Base-by-base conservation (phyloP, 2,113 vertebrate genomes). In the Malurus cyaneus region DNA sequence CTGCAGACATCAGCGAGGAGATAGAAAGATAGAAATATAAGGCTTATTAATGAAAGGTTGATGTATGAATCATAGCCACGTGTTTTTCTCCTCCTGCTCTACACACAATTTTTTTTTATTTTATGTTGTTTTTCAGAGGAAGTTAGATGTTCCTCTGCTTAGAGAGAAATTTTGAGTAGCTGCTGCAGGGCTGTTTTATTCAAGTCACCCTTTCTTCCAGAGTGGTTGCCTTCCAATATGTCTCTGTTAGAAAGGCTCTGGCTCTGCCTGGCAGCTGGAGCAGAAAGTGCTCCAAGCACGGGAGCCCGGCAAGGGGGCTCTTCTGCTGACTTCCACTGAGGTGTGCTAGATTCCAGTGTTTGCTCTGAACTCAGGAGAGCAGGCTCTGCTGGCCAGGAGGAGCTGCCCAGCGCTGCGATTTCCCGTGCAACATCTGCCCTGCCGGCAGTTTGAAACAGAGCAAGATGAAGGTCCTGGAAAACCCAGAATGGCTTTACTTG, bases 271-370 rank as follows among this genome's bases (percentile, higher is more conserved):
- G 18, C 14, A 77, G 82, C 84, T 62, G 72, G 82, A 92, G 82
- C 82, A 73, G 41, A 8, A 19, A 79, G 54, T 34, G 67, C 79
- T 62, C 88, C 82, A 73, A 31, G 73, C 66, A 5, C 29, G 5
- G 88, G 65, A 93, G 93, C 81, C 74, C 64, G 59, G 39, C 52
- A 80, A 66, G 89, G 86, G 95, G 95, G 81, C 93, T 96, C 91
- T 96, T 94, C 96, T 97, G 3, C 92, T 67, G 96, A 70, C 87
- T 95, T 97, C 96, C 97, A 96, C 94, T 97, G 96, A 91, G 96
- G 95, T 97, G 96, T 97, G 95, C 96, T 96, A 96, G 96, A 97
- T 97, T 91, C 94, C 96, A 94, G 87, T 78, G 16, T 96, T 96
- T 97, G 93, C 82, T 42, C n/a, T 54, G 89, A 47, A 64, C 69